phyloP scores from a whole-genome alignment of 2,888 invertebrate species.

The Boloria euphrosyne region DNA sequence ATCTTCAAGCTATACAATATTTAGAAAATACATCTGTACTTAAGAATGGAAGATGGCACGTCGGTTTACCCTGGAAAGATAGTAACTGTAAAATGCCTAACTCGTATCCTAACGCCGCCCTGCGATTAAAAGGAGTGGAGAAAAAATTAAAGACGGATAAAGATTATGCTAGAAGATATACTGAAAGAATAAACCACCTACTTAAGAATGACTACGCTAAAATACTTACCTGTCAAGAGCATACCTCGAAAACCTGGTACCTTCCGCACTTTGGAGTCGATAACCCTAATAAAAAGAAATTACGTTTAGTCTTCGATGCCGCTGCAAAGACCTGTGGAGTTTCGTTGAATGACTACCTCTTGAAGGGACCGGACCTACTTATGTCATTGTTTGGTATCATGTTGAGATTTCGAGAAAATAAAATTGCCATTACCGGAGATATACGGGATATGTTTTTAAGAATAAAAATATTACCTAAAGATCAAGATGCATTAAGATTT shows the following conservation, averaged over 20 bases:
- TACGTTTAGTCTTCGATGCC: constrained; percentile 42
- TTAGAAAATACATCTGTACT: constrained; percentile 37
- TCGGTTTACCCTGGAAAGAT: constrained; percentile 43
- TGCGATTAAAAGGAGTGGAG: constrained; percentile 39
- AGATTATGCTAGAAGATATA: constrained; percentile 34
- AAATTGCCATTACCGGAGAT: constrained; percentile 11
- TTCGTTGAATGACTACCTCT: constrained; percentile 42
- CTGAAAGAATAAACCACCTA: constrained; percentile 40
- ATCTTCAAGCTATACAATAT: constrained; percentile 28
- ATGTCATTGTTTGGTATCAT: constrained; percentile 46
- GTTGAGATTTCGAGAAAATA: constrained; percentile 52
- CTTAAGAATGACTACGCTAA: constrained; percentile 41
- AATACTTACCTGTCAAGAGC: constrained; percentile 20
- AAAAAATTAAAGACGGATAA: constrained; percentile 36
- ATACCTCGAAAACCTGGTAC: constrained; percentile 38
- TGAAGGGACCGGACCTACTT: constrained; percentile 43
- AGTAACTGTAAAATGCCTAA: constrained; percentile 35
- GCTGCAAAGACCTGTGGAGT: constrained; percentile 31
- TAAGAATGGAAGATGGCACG: constrained; percentile 38
- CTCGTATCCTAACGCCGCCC: constrained; percentile 34
- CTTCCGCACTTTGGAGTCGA: constrained; percentile 38
- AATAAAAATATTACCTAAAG: constrained; percentile 36
- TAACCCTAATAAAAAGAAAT: constrained; percentile 39
- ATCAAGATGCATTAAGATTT: constrained; percentile 49
- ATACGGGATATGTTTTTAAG: background rate